Percentiles rank a stretch among this genome's conserved stretches.
Conservation (phyloP, 2,888 invertebrate species). For the Agrochola lota region DNA sequence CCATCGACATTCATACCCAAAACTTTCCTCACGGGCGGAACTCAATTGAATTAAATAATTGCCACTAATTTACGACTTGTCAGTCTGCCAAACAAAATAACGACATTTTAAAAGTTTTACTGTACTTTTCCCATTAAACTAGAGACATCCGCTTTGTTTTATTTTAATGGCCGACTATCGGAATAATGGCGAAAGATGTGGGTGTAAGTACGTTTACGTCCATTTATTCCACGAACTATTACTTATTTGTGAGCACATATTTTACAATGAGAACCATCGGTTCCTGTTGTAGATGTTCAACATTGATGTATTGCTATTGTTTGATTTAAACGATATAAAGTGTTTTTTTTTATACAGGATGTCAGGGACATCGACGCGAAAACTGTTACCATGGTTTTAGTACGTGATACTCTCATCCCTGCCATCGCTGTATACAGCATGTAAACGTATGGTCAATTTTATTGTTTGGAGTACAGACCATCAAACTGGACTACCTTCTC, state of each 20-base stretch:
- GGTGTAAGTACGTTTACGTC: slow-evolving; percentile 46
- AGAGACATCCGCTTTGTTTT: slow-evolving; percentile 37
- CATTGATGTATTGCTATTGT: slow-evolving; percentile 21
- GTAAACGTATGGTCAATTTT: too few relatives aligned
- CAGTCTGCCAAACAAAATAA: slow-evolving; percentile 32
- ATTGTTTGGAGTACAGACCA: too few relatives aligned
- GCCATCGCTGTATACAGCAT: too few relatives aligned
- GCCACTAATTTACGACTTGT: slow-evolving; percentile 31
- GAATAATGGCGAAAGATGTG: slow-evolving; percentile 27
- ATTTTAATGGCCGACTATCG: slow-evolving; percentile 21
- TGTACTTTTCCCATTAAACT: slow-evolving; percentile 38
- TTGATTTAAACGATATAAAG: slow-evolving; percentile 29
- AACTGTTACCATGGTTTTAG: too few relatives aligned
- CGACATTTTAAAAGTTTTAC: slow-evolving; percentile 36
- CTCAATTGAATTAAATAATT: slow-evolving; percentile 40
- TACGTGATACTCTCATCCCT: too few relatives aligned
- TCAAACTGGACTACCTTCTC: too few relatives aligned
- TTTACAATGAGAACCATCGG: slow-evolving; percentile 29
- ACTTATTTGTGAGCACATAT: slow-evolving; percentile 41
- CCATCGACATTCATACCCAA: too few relatives aligned
- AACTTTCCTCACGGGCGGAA: background rate
- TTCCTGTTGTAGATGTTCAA: slow-evolving; percentile 18
- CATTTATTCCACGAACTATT: slow-evolving; percentile 39
- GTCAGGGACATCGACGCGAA: too few relatives aligned
- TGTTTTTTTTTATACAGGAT: background rate